Base-by-base conservation (phyloP, 1,140 invertebrate genomes). In the Cyclina sinensis region DNA sequence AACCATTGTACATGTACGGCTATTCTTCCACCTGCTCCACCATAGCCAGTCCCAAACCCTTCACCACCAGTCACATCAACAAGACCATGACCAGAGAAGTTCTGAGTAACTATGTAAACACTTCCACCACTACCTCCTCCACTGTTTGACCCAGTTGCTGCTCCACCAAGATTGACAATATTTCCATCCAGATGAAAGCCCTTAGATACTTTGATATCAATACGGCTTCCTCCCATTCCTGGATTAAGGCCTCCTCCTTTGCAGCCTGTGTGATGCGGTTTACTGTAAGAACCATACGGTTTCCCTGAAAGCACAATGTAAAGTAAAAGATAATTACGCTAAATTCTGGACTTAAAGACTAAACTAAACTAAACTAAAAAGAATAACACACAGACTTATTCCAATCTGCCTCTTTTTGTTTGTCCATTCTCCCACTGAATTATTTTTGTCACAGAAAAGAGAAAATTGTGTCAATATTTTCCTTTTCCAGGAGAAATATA, bases 41-140 rank as follows among this genome's bases (percentile, higher is more conserved):
- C 93, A 88, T 90, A 90, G 4, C 92, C 92, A 68, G 48, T 35
- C 14, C 83, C 84, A 37, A 76, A 62, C 35, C 91, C 92, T 48
- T 73, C 30, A 24, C 92, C 93, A 32, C 93, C 93, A 16, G 91
- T 89, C 14, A 87, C 82, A 21, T 88, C 87, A 27, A 92, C 57
- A 12, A 82, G 35, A 27, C 93, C 93, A 84, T 94, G 93, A 30
- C 93, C 93, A 0, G 93, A 94, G 80, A 94, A 92, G 76, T 91
- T 93, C 0, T 88, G 89, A 2, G 92, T 91, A 27, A 74, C 30
- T 51, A 93, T 79, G 70, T 89, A 91, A 46, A 94, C 81, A 82
- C 91, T 92, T n/a, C 93, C 93, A 57, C 92, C 93, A 86, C 93
- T 92, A 35, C 92, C 93, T 59, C 92, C 93, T 39, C 93, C 93